phyloP scores from a whole-genome alignment of 2,888 invertebrate genomes.

The Eupsilia transversa region DNA sequence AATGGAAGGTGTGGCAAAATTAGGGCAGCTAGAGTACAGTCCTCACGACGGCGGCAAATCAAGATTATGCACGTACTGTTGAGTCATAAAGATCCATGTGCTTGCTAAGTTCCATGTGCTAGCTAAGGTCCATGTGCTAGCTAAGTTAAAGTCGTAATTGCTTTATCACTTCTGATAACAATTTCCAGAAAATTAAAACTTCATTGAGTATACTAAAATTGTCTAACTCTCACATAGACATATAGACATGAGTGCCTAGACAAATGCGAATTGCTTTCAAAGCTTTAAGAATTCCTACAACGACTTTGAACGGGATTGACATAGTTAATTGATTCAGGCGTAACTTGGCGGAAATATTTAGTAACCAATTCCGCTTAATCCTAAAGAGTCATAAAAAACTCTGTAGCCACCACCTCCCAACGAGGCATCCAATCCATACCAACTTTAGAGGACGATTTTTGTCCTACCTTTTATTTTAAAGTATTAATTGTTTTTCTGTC shows the following conservation, averaged over 20 bases:
- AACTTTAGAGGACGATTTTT: too few species aligned
- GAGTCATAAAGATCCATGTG: neutral
- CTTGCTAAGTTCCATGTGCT: neutral
- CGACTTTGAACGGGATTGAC: too few species aligned
- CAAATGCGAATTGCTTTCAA: too few species aligned
- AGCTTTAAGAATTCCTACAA: too few species aligned
- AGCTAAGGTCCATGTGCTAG: neutral
- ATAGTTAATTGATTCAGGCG: too few species aligned
- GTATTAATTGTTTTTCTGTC: too few species aligned
- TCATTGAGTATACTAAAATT: neutral
- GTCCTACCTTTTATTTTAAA: too few species aligned
- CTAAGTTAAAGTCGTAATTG: neutral
- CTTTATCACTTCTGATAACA: neutral
- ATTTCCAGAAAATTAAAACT: neutral
- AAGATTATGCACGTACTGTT: slow-evolving; percentile 47
- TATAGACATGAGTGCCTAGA: neutral
- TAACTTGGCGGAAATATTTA: too few species aligned
- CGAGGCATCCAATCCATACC: too few species aligned
- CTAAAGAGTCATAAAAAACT: too few species aligned
- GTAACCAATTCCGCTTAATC: too few species aligned
- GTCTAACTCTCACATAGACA: neutral
- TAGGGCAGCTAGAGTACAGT: neutral
- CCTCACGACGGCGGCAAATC: slow-evolving; percentile 11
- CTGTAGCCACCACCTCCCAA: too few species aligned
- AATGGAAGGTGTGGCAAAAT: slow-evolving; percentile 10